phyloP scores from a whole-genome alignment of 2,888 invertebrate genomes.

The Cartodere bifasciata region DNA sequence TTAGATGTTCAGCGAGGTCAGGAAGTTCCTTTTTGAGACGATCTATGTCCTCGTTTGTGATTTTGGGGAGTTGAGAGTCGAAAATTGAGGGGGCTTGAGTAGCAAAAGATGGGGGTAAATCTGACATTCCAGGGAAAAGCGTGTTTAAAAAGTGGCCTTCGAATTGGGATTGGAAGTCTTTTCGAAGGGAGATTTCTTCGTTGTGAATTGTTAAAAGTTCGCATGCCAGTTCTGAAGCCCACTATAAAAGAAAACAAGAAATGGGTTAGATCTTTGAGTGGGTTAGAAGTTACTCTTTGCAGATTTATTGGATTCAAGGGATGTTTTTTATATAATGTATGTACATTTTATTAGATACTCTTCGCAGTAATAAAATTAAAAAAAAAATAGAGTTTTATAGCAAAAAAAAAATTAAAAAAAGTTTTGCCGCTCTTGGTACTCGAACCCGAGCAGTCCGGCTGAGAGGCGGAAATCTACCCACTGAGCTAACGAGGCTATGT shows the following conservation, averaged over 20 bases:
- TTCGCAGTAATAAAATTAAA: no score
- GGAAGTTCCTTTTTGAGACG: constrained; percentile 52
- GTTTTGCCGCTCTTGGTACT: no score
- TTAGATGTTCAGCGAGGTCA: constrained; percentile 49
- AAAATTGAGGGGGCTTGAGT: constrained; percentile 67
- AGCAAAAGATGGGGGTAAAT: constrained; percentile 67
- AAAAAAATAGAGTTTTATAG: no score
- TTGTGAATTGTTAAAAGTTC: constrained; percentile 68
- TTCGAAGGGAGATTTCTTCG: constrained; percentile 68
- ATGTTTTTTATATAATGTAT: no score
- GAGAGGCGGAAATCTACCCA: no score
- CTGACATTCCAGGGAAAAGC: constrained; percentile 84
- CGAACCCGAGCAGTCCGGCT: no score
- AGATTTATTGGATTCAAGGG: no score
- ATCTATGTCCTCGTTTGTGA: constrained; percentile 42
- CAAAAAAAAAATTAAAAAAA: no score
- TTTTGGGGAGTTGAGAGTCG: constrained; percentile 36
- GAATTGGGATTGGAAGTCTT: constrained; percentile 64
- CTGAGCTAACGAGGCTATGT: no score
- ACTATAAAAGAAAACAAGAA: constrained; percentile 39
- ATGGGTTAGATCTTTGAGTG: no score
- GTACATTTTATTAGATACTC: no score
- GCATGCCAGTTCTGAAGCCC: constrained; percentile 73
- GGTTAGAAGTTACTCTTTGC: no score
- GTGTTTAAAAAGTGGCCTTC: constrained; percentile 75